Evolutionary conservation across 2,113 vertebrate species (phyloP), one percentile per base, ranked within the genome.

Genomic region (Nothocercus nigrocapillus): DNA sequence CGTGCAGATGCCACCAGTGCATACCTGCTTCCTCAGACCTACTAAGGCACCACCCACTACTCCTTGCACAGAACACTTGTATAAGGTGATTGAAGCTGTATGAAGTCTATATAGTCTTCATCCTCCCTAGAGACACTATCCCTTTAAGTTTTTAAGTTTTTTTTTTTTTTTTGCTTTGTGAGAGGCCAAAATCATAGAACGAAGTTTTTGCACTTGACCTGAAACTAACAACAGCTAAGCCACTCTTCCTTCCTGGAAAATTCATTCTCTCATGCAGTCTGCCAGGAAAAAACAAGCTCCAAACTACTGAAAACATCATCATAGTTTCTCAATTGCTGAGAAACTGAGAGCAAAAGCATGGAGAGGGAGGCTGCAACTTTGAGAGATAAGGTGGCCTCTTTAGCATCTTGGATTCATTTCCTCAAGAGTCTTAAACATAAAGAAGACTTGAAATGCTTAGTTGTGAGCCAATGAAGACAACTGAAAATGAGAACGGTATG

Each of bases 211-310:
- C 24, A 17, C 7, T 4, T 76, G 40, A 62, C 66, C 27, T 85
- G 78, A 95, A 91, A 91, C 44, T 73, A 93, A 58, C 0, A 0
- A 25, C 17, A 88, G 5, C 18, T 62, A 2, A 13, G 8, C 42
- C 75, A 44, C 9, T 94, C 72, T 95, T 95, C 69, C 81, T 91
- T 89, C 75, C 75, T 59, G 49, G 44, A 90, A 77, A 88, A 70
- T 53, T 62, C 89, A 64, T 80, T 94, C 45, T 80, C 79, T 85
- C 3, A 1, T 85, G 75, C 85, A 93, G 27, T 24, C 75, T 91
- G 56, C 87, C 87, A 93, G 62, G 77, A 94, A 91, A 92, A 69
- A 87, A 51, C 56, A 92, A 78, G 40, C 51, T 91, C 58, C 47
- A 18, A 4, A 9, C 78, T 51, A 16, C 32, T 91, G 81, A 82